Conservation (phyloP, 1,140 invertebrate species). For the Tetranychus urticae region DNA sequence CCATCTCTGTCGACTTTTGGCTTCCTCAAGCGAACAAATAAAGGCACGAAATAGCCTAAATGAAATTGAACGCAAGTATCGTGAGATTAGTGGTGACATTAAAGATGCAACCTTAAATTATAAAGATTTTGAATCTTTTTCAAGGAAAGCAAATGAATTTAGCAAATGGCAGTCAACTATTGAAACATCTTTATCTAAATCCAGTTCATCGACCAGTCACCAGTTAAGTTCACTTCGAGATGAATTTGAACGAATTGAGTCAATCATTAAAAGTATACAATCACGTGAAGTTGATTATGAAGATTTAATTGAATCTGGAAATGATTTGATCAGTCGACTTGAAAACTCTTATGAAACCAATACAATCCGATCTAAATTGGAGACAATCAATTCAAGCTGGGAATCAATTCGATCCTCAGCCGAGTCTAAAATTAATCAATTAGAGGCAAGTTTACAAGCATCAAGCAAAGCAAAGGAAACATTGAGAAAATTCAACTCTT, state of each 20-base stretch:
- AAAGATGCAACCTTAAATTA: background rate
- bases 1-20: background rate
- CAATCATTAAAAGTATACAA: background rate
- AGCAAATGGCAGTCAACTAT: background rate
- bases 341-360: background rate
- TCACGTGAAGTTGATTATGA: background rate
- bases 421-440: background rate
- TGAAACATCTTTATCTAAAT: background rate
- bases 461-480: background rate
- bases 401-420: background rate
- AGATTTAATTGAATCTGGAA: background rate
- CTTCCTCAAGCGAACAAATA: background rate
- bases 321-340: background rate
- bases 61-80: background rate
- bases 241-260: background rate
- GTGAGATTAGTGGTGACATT: background rate
- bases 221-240: background rate
- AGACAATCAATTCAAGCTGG: background rate
- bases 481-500: background rate
- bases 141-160: background rate
- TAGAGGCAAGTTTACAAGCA: background rate
- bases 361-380: background rate
- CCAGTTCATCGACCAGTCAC: background rate
- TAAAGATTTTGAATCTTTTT: background rate
- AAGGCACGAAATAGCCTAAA: background rate